Conservation (phyloP, 2,888 invertebrate genomes). For the Lacanobia wlatinum region DNA sequence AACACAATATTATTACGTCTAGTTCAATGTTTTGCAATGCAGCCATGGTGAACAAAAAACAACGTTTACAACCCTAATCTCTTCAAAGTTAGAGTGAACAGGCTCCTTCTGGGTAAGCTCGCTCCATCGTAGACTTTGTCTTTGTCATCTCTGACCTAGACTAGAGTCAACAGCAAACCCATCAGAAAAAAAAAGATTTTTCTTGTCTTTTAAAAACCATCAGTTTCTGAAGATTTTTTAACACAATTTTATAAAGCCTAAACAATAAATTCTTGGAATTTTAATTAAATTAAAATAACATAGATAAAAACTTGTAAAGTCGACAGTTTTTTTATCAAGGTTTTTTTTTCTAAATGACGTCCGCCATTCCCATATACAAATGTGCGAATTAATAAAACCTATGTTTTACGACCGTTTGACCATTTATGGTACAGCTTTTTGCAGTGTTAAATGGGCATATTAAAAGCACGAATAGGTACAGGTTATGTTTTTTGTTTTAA, state of each 20-base stretch:
- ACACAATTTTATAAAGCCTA: not conserved
- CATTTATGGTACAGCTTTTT: conserved; percentile 28
- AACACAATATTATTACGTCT: no score
- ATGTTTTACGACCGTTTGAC: conserved; percentile 36
- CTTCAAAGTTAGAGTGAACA: no score
- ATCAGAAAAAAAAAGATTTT: no score
- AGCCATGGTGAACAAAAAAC: no score
- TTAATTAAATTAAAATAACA: not conserved
- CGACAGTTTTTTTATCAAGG: not conserved
- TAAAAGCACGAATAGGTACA: not conserved
- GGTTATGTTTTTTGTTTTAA: not conserved
- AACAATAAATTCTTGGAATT: not conserved
- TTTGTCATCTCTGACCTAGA: no score
- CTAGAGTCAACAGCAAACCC: no score
- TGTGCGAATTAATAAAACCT: conserved; percentile 39
- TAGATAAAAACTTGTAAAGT: not conserved
- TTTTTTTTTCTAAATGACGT: conserved; percentile 24
- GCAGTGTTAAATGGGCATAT: conserved; percentile 15
- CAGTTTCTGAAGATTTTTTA: no score
- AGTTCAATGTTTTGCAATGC: no score
- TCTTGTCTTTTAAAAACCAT: no score
- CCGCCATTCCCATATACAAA: not conserved
- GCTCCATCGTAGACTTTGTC: no score
- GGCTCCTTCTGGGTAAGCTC: no score
- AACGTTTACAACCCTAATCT: no score